Evolutionary conservation across 2,797 vertebrate genomes (phyloP).

Genomic region (Myotis myotis): DNA sequence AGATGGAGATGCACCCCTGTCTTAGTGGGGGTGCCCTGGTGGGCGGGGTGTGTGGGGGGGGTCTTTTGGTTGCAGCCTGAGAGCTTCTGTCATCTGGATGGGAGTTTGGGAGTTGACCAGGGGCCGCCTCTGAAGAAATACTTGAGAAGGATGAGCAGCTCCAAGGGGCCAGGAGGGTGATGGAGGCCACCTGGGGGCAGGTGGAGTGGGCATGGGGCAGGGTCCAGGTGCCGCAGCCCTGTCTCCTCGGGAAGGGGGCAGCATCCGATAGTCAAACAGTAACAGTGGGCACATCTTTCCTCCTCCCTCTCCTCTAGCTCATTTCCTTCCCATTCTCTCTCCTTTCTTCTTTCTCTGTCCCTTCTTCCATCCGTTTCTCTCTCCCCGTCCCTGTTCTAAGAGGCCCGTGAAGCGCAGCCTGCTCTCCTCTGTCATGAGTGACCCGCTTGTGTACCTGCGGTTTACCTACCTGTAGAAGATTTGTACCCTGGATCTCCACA

Average conservation of each 20-base stretch:
- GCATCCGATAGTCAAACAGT: not conserved
- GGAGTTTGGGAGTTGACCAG: not conserved
- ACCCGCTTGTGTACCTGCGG: slow-evolving; percentile 57
- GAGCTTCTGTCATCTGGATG: not conserved
- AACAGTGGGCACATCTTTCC: fast-evolving
- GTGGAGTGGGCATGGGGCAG: not conserved
- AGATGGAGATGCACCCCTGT: fast-evolving
- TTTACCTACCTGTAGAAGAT: slow-evolving; percentile 74
- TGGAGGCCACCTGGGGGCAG: not conserved
- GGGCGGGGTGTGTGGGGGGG: not conserved
- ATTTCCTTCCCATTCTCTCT: not conserved
- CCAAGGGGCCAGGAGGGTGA: not conserved
- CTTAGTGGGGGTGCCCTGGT: fast-evolving
- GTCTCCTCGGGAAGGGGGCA: too few species aligned
- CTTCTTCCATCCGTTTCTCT: too few species aligned
- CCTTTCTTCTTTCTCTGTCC: not conserved
- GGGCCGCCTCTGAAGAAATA: not conserved
- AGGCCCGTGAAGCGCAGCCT: not conserved
- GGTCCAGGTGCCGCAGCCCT: not conserved
- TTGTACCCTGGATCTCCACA: slow-evolving; percentile 30
- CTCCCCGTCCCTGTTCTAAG: not conserved
- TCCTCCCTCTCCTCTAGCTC: not conserved
- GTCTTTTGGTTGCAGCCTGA: fast-evolving
- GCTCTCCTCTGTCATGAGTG: slow-evolving; percentile 19
- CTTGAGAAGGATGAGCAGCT: not conserved